Conservation (phyloP, 2,113 vertebrate genomes). For the Vidua macroura region DNA sequence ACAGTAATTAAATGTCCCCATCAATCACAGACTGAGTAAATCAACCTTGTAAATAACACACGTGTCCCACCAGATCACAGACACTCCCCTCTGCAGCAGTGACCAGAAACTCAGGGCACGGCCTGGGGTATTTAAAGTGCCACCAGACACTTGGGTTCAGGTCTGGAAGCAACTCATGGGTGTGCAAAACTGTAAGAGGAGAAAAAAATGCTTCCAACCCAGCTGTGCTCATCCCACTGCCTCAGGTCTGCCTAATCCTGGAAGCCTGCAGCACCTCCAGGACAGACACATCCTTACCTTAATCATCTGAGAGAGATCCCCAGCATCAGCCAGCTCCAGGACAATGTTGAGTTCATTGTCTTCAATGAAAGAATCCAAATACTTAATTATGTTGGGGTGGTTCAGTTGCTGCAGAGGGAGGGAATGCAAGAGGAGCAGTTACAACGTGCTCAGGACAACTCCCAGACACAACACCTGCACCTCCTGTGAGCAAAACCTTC, state of each 20-base stretch:
- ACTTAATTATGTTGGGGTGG: slow-evolving; percentile 86
- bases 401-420: slow-evolving; percentile 79
- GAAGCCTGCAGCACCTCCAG: background rate
- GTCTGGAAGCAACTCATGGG: background rate
- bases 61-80: background rate
- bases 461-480: background rate
- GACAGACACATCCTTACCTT: slow-evolving; percentile 64
- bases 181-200: background rate
- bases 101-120: background rate
- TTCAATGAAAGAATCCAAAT: slow-evolving; percentile 85
- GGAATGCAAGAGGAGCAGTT: background rate
- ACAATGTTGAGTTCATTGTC: slow-evolving; percentile 86
- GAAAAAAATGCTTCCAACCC: background rate
- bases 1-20: slow-evolving; percentile 1
- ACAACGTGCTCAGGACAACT: rapidly evolving
- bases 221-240: background rate
- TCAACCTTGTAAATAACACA: background rate
- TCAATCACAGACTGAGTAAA: background rate
- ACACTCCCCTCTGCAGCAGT: background rate
- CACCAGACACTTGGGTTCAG: background rate
- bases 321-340: slow-evolving; percentile 81
- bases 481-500: background rate
- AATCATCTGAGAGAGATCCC: slow-evolving; percentile 87
- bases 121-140: rapidly evolving
- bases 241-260: rapidly evolving